A percentile compares a stretch with the other conserved stretches of the same genome.
phyloP scores from a whole-genome alignment of 2,113 vertebrate species.

The Smithornis capensis region DNA sequence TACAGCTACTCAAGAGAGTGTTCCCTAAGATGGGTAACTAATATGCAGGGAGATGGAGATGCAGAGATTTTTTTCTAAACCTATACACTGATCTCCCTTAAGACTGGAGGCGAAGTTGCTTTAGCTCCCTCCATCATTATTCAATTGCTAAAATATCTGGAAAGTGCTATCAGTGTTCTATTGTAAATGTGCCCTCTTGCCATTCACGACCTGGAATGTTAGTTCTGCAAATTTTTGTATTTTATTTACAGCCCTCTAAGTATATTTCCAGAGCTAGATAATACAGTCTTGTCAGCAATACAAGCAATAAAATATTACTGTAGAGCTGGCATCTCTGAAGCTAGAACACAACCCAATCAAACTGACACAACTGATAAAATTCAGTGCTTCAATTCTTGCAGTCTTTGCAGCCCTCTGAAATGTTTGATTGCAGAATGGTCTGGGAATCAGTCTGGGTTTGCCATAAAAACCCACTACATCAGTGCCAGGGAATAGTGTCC shows the following conservation, averaged over 20 bases:
- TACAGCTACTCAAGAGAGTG: background rate
- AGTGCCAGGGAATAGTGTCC: background rate
- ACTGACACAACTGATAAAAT: conserved; percentile 25
- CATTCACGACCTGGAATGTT: background rate
- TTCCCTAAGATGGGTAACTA: background rate
- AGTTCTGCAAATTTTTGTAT: background rate
- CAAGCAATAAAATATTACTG: background rate
- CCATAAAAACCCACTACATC: background rate
- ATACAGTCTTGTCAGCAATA: background rate
- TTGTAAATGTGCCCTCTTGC: background rate
- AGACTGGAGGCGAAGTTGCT: background rate
- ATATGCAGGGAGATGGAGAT: background rate
- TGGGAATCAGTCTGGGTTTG: background rate
- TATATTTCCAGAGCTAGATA: background rate
- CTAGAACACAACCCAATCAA: conserved; percentile 8
- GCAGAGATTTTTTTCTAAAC: background rate
- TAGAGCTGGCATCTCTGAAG: background rate
- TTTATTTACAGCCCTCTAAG: conserved; percentile 23
- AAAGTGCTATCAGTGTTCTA: background rate
- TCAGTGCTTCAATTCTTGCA: background rate
- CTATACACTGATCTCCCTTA: background rate
- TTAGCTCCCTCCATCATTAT: background rate
- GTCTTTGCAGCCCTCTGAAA: background rate
- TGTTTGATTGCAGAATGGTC: background rate
- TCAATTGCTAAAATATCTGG: background rate